Conservation (phyloP, 2,888 invertebrate species). For the Epistrophella euchroma region DNA sequence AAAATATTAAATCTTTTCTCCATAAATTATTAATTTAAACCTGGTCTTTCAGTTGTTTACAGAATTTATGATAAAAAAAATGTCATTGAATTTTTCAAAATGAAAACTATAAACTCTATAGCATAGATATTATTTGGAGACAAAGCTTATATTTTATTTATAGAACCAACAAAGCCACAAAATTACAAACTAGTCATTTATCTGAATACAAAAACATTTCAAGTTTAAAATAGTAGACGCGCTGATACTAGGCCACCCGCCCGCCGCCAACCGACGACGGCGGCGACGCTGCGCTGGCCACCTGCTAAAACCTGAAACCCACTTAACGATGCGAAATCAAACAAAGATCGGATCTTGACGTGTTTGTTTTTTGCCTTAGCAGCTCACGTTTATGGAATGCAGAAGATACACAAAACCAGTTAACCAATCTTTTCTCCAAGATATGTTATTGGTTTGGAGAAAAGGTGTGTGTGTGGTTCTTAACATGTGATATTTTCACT, state of each 20-base stretch:
- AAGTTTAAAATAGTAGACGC: conserved; percentile 17
- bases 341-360: conserved; percentile 53
- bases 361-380: conserved; percentile 16
- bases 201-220: not conserved
- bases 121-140: not conserved
- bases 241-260: conserved; percentile 18
- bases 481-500: conserved; percentile 12
- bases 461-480: not conserved
- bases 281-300: not conserved
- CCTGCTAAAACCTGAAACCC: conserved; percentile 20
- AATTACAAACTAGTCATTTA: conserved; percentile 4
- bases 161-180: not conserved
- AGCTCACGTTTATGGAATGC: conserved; percentile 54
- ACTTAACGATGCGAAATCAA: conserved; percentile 56
- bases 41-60: not conserved
- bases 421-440: conserved; percentile 28
- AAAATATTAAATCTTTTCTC: too few relatives aligned
- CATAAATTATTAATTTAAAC: not conserved
- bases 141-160: not conserved
- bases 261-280: not conserved
- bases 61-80: not conserved
- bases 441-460: not conserved
- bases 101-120: not conserved
- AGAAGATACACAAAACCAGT: conserved; percentile 66
- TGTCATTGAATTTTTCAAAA: not conserved